Conservation (phyloP, 1,140 invertebrate species). For the Potamilus streckersoni region DNA sequence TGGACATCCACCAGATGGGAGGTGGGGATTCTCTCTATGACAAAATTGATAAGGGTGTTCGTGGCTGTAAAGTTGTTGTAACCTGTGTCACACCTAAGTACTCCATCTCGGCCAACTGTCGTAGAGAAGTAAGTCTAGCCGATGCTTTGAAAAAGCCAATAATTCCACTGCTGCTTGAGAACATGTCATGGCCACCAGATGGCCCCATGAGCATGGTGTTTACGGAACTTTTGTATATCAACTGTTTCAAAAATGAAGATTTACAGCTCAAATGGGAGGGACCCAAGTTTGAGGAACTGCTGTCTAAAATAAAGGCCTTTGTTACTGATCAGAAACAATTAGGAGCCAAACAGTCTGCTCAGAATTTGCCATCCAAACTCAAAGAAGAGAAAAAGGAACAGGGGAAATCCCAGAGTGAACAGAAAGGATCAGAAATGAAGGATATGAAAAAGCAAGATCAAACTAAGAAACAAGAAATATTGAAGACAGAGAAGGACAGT, state of each 20-base stretch:
- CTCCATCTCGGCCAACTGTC: constrained; percentile 59
- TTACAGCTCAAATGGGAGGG: constrained; percentile 47
- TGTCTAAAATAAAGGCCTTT: constrained; percentile 31
- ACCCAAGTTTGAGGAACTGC: constrained; percentile 44
- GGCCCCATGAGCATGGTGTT: constrained; percentile 64
- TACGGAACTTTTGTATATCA: constrained; percentile 57
- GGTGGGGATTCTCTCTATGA: constrained; percentile 65
- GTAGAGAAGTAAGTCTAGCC: constrained; percentile 58
- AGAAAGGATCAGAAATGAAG: too few relatives aligned
- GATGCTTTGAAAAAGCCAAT: constrained; percentile 62
- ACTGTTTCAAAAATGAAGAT: constrained; percentile 42
- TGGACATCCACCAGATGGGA: constrained; percentile 66
- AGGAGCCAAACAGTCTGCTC: not conserved
- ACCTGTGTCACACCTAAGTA: constrained; percentile 63
- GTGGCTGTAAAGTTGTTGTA: constrained; percentile 54
- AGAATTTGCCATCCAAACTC: not conserved
- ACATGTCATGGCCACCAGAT: constrained; percentile 58
- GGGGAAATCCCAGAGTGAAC: too few relatives aligned
- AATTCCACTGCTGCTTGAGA: constrained; percentile 59
- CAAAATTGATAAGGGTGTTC: constrained; percentile 62
- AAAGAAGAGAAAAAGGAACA: not conserved
- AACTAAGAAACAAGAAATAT: too few relatives aligned
- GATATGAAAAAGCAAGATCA: too few relatives aligned
- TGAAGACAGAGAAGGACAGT: too few relatives aligned
- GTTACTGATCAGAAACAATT: constrained; percentile 17